Evolutionary conservation across 2,113 vertebrate genomes (phyloP).

Genomic region (Datnioides undecimradiatus): DNA sequence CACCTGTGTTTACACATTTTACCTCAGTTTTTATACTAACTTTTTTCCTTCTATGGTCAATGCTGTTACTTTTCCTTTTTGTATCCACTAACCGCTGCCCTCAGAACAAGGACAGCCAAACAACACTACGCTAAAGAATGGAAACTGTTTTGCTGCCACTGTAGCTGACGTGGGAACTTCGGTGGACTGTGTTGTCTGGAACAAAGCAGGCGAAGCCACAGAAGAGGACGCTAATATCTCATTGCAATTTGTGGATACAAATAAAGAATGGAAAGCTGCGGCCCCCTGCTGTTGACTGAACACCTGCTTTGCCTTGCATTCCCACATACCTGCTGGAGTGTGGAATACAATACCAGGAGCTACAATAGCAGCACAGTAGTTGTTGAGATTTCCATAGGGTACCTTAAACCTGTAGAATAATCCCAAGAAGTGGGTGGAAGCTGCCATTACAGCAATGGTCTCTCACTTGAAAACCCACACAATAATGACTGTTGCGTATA

Average conservation of each 20-base stretch:
- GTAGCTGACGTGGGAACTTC: background rate
- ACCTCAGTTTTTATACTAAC: background rate
- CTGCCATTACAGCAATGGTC: background rate
- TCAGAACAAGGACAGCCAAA: background rate
- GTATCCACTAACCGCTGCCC: slow-evolving; percentile 15
- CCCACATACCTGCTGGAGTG: background rate
- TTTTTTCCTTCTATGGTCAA: background rate
- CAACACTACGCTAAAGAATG: background rate
- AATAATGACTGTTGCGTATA: too few relatives aligned
- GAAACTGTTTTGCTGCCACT: background rate
- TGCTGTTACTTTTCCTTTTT: slow-evolving; percentile 4
- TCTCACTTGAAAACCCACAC: background rate
- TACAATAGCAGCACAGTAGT: background rate
- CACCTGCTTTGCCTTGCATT: background rate
- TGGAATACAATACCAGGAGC: background rate
- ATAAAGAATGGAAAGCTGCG: background rate
- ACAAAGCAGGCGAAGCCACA: background rate
- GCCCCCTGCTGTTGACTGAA: background rate
- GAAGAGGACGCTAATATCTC: background rate
- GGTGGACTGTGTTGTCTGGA: background rate
- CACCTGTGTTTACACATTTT: background rate
- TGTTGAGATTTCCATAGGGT: background rate
- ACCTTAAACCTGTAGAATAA: background rate
- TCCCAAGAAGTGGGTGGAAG: background rate
- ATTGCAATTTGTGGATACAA: background rate